A percentile compares a stretch with the other conserved stretches of the same genome.
These are phyloP conservation scores for Ictidomys tridecemlineatus DNA, from an alignment of 2,113 vertebrate genomes.

Conservation along the genomic window DNA sequence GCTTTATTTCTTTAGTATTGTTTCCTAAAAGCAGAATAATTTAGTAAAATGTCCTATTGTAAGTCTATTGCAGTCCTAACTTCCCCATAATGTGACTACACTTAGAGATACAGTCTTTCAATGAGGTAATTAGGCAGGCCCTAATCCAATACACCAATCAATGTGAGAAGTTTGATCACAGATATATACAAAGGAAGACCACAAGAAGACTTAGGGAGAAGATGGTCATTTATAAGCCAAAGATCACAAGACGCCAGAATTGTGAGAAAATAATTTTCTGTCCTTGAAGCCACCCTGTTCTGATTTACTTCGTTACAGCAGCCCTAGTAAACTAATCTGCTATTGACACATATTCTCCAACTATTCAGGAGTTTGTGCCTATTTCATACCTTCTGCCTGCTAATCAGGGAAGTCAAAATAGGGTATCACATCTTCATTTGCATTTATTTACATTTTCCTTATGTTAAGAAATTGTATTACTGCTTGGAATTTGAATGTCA, in stretches of 20 bases:
- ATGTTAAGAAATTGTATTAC: not conserved
- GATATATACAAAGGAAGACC: not conserved
- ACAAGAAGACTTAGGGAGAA: not conserved
- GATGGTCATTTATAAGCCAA: not conserved
- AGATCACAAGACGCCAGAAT: not conserved
- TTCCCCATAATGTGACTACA: not conserved
- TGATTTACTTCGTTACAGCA: not conserved
- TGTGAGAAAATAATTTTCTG: not conserved
- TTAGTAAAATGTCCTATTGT: constrained; percentile 2
- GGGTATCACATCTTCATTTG: not conserved
- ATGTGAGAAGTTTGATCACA: not conserved
- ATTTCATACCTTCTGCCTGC: not conserved
- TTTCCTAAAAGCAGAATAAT: constrained; percentile 42
- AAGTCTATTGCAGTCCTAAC: not conserved
- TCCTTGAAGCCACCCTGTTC: not conserved
- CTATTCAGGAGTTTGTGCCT: not conserved
- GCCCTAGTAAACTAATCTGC: not conserved
- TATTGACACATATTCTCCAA: not conserved
- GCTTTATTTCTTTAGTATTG: not conserved
- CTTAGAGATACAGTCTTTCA: not conserved
- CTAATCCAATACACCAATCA: not conserved
- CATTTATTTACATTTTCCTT: constrained; percentile 50
- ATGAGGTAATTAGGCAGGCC: not conserved
- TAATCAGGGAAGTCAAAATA: constrained; percentile 55
- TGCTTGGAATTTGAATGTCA: constrained; percentile 30